These are phyloP conservation scores for Syngnathus floridae DNA, from an alignment of 2,113 vertebrate species.

Conservation along the genomic window DNA sequence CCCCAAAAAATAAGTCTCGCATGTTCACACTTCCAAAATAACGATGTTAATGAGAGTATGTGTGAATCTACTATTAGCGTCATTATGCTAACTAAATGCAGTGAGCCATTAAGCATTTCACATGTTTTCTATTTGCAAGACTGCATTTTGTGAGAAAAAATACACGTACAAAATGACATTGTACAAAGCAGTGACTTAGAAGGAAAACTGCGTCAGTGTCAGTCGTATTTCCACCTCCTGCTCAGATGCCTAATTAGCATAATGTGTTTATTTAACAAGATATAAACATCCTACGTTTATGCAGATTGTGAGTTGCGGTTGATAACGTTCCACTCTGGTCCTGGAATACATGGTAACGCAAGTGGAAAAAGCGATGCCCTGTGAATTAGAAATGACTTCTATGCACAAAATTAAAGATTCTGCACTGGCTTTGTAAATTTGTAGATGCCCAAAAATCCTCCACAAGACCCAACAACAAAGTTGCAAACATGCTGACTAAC, in stretches of 20 bases:
- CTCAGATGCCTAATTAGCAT: background rate
- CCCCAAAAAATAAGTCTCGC: background rate
- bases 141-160: background rate
- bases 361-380: no score
- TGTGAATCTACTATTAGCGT: constrained; percentile 4
- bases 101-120: background rate
- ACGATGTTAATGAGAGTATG: background rate
- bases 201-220: background rate
- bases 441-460: no score
- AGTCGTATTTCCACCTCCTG: background rate
- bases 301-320: no score
- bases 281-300: no score
- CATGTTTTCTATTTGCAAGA: constrained; percentile 3
- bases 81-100: background rate
- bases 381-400: no score
- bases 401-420: no score
- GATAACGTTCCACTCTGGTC: no score
- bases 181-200: background rate
- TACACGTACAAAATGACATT: background rate
- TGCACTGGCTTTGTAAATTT: no score
- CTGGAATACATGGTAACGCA: no score
- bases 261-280: background rate
- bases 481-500: no score
- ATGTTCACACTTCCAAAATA: constrained; percentile 4
- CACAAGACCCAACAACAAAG: no score